phyloP scores from a whole-genome alignment of 1,140 invertebrate genomes.

The Saccostrea echinata region DNA sequence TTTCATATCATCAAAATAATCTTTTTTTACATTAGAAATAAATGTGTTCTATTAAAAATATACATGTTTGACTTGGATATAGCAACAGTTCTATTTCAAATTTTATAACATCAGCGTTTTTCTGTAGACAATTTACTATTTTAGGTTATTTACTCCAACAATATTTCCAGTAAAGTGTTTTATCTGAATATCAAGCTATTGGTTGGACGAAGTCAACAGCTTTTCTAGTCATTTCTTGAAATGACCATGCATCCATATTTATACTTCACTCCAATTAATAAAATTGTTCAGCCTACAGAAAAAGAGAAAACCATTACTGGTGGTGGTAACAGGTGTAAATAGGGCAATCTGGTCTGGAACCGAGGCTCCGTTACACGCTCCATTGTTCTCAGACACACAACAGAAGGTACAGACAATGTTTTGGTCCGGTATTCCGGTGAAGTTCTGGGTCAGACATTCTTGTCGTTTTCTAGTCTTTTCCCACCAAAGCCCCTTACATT shows the following conservation, averaged over 20 bases:
- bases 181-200: no score
- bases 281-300: no score
- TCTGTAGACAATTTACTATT: no score
- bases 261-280: no score
- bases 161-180: no score
- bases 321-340: not conserved
- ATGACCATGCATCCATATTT: no score
- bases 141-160: no score
- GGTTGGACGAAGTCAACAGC: no score
- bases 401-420: not conserved
- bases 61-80: no score
- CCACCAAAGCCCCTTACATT: slow-evolving; percentile 11
- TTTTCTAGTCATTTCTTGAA: no score
- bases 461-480: not conserved
- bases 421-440: not conserved
- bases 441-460: slow-evolving; percentile 12
- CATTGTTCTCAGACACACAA: not conserved
- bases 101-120: no score
- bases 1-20: not conserved
- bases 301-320: not conserved
- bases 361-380: not conserved
- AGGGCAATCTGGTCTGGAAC: not conserved
- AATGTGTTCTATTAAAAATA: not conserved
- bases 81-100: no score
- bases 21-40: not conserved